Evolutionary conservation across 2,113 vertebrate species (phyloP).

Genomic region (Heptranchias perlo): DNA sequence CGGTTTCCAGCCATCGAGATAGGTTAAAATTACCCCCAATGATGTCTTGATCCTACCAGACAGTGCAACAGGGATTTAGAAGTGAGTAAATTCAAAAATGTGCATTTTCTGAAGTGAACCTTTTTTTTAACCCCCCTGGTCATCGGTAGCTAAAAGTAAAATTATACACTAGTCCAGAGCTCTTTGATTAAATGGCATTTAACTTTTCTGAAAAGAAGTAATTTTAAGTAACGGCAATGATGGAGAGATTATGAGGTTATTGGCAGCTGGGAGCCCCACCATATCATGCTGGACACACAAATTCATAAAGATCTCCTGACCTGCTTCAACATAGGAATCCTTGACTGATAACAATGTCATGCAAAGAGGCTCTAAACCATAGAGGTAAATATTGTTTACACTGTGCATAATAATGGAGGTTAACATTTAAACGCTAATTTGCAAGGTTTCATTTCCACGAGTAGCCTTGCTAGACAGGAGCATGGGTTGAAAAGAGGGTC

Average conservation of each 20-base stretch:
- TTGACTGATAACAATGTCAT: neutral
- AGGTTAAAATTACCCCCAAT: too few species aligned
- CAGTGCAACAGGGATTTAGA: neutral
- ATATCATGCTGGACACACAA: neutral
- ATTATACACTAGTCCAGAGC: too few species aligned
- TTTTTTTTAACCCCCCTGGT: neutral
- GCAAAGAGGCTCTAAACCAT: neutral
- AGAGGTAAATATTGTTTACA: neutral
- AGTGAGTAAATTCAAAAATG: neutral
- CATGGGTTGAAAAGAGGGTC: neutral
- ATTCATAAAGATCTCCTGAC: neutral
- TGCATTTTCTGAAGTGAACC: neutral
- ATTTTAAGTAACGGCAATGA: neutral
- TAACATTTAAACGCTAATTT: neutral
- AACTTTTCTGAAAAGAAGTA: neutral
- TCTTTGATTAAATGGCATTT: neutral
- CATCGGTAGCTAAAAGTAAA: neutral
- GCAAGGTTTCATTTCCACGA: neutral
- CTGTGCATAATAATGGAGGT: neutral
- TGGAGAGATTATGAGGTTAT: neutral
- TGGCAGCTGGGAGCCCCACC: neutral
- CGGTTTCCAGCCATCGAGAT: too few species aligned
- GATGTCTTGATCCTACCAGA: neutral
- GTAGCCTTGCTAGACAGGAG: neutral
- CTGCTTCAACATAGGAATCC: neutral